Conservation (phyloP, 1,140 invertebrate genomes). For the Leptinotarsa defecta region DNA sequence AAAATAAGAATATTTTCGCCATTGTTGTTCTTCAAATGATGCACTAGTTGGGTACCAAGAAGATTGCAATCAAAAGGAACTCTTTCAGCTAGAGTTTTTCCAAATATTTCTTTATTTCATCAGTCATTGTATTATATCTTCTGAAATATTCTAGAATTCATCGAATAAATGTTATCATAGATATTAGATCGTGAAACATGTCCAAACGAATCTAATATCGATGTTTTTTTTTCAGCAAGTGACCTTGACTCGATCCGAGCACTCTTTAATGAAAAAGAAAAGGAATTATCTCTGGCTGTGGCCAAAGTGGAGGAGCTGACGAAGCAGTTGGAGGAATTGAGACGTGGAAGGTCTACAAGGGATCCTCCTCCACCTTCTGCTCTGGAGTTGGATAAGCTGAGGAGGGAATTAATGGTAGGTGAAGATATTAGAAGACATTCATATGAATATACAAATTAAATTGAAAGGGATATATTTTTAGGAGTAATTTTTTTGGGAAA, state of each 20-base stretch:
- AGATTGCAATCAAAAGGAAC: too few species aligned
- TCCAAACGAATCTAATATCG: conserved; percentile 26
- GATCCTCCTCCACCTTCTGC: conserved; percentile 71
- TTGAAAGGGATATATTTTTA: too few species aligned
- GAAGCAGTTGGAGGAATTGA: conserved; percentile 87
- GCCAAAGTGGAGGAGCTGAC: conserved; percentile 95
- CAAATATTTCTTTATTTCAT: background rate
- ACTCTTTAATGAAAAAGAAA: conserved; percentile 96
- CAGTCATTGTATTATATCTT: background rate
- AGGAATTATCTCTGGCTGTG: conserved; percentile 91
- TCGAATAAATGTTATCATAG: too few species aligned
- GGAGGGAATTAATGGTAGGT: conserved; percentile 86
- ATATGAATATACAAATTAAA: too few species aligned
- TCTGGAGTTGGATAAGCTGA: conserved; percentile 87
- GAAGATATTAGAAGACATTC: background rate
- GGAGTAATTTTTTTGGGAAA: too few species aligned
- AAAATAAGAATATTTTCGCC: too few species aligned
- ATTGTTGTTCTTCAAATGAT: too few species aligned
- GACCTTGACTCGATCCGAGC: conserved; percentile 94
- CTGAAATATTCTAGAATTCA: too few species aligned
- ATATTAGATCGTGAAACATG: too few species aligned
- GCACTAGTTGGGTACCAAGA: too few species aligned
- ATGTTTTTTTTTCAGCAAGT: conserved; percentile 70
- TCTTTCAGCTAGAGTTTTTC: background rate
- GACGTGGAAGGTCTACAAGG: conserved; percentile 66